Evolutionary conservation across 2,113 vertebrate genomes (phyloP).

Genomic region (Aptenodytes forsteri): DNA sequence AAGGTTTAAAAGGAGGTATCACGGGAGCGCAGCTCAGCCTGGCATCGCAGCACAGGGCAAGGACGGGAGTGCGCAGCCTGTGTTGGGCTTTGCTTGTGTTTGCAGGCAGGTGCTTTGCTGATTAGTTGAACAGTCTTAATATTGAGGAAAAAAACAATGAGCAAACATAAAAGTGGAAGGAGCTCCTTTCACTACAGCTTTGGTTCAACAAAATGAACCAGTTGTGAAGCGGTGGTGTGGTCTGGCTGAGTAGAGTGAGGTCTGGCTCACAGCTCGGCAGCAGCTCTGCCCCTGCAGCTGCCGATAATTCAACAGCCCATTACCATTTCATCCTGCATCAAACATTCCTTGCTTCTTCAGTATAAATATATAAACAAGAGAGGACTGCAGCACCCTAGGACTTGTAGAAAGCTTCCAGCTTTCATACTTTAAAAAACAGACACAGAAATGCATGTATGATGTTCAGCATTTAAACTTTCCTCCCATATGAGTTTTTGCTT

Average conservation of each 20-base stretch:
- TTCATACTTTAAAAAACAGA: background rate
- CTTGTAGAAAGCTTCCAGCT: background rate
- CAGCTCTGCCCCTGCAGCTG: background rate
- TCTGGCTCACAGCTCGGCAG: background rate
- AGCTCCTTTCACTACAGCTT: background rate
- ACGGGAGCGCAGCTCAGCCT: fast-evolving
- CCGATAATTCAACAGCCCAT: background rate
- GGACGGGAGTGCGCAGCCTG: fast-evolving
- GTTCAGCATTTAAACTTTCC: background rate
- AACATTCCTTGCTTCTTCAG: background rate
- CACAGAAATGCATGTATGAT: background rate
- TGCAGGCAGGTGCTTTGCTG: background rate
- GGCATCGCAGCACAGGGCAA: fast-evolving
- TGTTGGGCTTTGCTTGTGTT: background rate
- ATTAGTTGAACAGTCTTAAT: background rate
- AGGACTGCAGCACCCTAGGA: background rate
- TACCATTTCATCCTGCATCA: background rate
- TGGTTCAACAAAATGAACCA: background rate
- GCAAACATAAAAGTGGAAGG: background rate
- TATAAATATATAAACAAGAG: background rate
- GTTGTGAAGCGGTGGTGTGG: background rate
- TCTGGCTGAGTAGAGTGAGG: background rate
- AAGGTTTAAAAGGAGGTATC: background rate
- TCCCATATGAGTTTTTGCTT: background rate
- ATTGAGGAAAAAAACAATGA: background rate